Evolutionary conservation across 1,140 invertebrate genomes (phyloP).

Genomic region (Diachasma alloeum): DNA sequence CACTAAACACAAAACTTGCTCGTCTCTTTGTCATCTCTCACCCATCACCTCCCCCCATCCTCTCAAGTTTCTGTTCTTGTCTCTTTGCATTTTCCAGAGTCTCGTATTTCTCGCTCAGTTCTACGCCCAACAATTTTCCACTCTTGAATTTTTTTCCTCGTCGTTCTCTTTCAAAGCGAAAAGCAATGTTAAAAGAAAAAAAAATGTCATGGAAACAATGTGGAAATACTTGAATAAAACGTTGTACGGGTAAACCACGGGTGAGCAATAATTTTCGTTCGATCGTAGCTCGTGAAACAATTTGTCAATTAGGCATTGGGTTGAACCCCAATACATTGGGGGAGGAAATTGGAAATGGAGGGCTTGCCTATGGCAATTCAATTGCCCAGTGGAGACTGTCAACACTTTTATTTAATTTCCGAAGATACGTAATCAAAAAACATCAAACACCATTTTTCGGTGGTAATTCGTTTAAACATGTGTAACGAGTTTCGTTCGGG

Average conservation of each 20-base stretch:
- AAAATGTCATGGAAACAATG: neutral
- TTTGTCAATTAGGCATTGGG: neutral
- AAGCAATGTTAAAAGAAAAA: neutral
- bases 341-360: constrained; percentile 8
- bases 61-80: neutral
- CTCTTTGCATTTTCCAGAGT: neutral
- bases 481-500: neutral
- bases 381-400: neutral
- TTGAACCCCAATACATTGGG: neutral
- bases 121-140: neutral
- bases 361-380: neutral
- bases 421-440: neutral
- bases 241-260: neutral
- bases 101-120: neutral
- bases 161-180: neutral
- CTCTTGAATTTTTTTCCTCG: neutral
- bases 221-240: neutral
- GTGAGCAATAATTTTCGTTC: neutral
- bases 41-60: neutral
- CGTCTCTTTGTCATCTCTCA: neutral
- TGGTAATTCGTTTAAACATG: neutral
- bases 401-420: constrained; percentile 5
- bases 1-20: neutral
- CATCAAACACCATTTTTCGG: neutral
- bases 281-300: constrained; percentile 9